Evolutionary conservation across 92 coral and sea anemone species (phyloP), one percentile per base, ranked within the genome.

Genomic region (Parazoanthus darwini): DNA sequence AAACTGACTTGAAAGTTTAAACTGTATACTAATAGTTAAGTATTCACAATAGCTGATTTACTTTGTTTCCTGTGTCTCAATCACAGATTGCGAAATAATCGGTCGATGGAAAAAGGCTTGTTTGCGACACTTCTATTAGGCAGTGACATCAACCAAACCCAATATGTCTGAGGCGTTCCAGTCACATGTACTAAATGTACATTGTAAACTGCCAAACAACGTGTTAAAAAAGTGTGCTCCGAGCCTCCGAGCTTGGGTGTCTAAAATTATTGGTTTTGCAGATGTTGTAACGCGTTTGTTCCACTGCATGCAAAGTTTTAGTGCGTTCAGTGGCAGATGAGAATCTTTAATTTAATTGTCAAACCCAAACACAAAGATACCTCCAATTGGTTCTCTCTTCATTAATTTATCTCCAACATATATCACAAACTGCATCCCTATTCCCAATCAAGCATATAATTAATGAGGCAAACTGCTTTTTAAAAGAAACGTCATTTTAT

Each of bases 101-200:
- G 87, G 81, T 6, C 59, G 81, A 70, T 88, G 86, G 90, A 88
- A 77, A 43, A 88, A 88, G 13, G 90, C 90, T 29, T 87, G 89
- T 77, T 85, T 54, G 14, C 18, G 59, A 18, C 59, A 54, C 59
- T 54, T 54, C 59, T 54, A 11, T 54, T 88, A 81, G 86, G 74
- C 89, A 73, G 89, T 80, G 14, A 86, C 89, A 15, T 86, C 89
- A 16, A 86, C 89, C 39, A 44, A 16, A 11, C 36, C 72, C 15
- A 71, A 80, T 22, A 74, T 86, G 59, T 10, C 59, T 54, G 18
- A 54, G 16, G 59, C 59, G 18, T 54, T 54, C 59, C 59, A 54
- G 59, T 54, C 18, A 10, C 59, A 54, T 54, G 29, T 72, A 18
- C 25, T 85, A 35, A 85, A 85, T 26, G 4, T 22, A 25, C 88